Conservation (phyloP, 2,888 invertebrate genomes). For the Ectemnius continuus region DNA sequence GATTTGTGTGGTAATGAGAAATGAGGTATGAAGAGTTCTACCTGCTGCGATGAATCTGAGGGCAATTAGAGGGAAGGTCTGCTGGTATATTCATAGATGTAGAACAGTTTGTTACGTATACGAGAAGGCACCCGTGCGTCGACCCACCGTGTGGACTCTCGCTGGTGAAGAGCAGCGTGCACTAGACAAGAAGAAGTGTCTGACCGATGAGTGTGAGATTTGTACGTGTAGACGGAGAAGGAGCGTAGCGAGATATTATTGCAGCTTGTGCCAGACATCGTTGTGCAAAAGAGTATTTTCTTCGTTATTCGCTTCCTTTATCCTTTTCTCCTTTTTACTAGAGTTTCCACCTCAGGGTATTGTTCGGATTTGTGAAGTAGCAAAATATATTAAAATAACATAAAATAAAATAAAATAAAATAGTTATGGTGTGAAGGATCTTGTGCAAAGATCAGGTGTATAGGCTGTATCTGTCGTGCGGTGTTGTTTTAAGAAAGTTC, state of each 20-base stretch:
- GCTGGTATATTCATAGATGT: conserved; percentile 26
- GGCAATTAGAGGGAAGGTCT: conserved; percentile 26
- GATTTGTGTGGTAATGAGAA: conserved; percentile 28
- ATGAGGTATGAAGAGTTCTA: conserved; percentile 38
- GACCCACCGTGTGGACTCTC: conserved; percentile 32
- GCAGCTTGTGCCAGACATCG: too few relatives aligned
- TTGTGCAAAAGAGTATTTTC: too few relatives aligned
- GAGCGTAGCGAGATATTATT: conserved; percentile 21
- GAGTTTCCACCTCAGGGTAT: too few relatives aligned
- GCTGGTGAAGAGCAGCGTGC: conserved; percentile 35
- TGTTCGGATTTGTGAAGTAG: too few relatives aligned
- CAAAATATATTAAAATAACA: too few relatives aligned
- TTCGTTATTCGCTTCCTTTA: too few relatives aligned
- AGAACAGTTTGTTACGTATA: conserved; percentile 34
- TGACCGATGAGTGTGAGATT: conserved; percentile 35
- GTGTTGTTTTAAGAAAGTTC: too few relatives aligned
- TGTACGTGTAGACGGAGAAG: conserved; percentile 31
- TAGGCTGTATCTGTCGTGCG: too few relatives aligned
- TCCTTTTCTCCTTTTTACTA: too few relatives aligned
- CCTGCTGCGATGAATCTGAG: conserved; percentile 29
- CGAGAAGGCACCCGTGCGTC: conserved; percentile 21
- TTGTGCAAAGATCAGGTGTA: too few relatives aligned
- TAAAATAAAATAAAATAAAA: too few relatives aligned
- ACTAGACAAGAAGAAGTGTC: conserved; percentile 37
- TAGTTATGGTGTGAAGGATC: too few relatives aligned